A percentile compares a stretch with the other conserved stretches of the same genome.
Conservation (phyloP, 2,888 invertebrate species). For the Ormyrus rosae region DNA sequence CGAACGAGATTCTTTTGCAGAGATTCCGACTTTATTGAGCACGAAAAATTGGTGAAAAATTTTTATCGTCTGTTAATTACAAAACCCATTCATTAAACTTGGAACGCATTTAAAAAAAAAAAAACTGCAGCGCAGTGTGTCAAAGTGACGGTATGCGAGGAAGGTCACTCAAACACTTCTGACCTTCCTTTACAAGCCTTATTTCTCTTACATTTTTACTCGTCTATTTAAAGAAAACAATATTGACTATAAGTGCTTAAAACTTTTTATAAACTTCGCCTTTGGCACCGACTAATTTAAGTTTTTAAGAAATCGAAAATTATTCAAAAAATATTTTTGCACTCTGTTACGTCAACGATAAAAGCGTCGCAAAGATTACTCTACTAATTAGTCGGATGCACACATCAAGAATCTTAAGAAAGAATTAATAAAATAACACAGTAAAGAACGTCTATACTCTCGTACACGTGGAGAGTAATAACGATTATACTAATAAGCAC, state of each 20-base stretch:
- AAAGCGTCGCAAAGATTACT: constrained; percentile 3
- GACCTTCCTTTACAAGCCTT: background rate
- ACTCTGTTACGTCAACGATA: too few relatives aligned
- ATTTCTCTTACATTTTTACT: background rate
- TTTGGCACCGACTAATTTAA: too few relatives aligned
- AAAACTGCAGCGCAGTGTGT: too few relatives aligned
- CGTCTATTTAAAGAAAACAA: constrained; percentile 8
- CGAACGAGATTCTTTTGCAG: constrained; percentile 11
- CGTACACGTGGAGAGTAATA: constrained; percentile 19
- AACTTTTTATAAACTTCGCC: background rate
- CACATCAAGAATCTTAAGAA: background rate
- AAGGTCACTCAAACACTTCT: background rate
- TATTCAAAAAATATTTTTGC: too few relatives aligned
- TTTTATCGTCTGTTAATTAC: background rate
- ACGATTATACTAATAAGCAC: constrained; percentile 40
- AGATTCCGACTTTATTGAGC: background rate
- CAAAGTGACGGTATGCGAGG: background rate
- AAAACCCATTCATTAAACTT: too few relatives aligned
- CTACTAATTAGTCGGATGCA: background rate
- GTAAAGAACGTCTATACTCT: constrained; percentile 9
- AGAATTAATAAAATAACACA: constrained; percentile 15
- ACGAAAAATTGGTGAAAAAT: background rate
- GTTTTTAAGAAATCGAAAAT: too few relatives aligned
- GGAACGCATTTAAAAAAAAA: too few relatives aligned
- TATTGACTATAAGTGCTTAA: background rate